Percentiles rank a stretch among this genome's conserved stretches.
Evolutionary conservation across 2,797 vertebrate species (phyloP).

Genomic region (Poeciliopsis turneri): DNA sequence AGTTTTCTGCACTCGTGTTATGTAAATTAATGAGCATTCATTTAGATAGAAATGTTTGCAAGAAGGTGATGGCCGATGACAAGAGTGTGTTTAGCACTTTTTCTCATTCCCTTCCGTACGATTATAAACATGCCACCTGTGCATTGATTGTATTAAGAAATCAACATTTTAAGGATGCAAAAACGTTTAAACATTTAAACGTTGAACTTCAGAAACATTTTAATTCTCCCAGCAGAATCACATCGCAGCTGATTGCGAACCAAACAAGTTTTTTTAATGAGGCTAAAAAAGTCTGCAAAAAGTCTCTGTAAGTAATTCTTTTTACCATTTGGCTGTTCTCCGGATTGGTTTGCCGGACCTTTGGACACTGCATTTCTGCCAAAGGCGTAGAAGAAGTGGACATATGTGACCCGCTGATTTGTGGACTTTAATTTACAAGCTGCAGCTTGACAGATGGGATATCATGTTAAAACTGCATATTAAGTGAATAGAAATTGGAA

Average conservation of each 20-base stretch:
- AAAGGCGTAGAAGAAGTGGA: slow-evolving; percentile 4
- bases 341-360: neutral
- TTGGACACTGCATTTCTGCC: neutral
- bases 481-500: slow-evolving; percentile 18
- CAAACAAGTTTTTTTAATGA: neutral
- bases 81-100: neutral
- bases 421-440: slow-evolving; percentile 9
- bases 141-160: neutral
- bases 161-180: neutral
- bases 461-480: slow-evolving; percentile 7
- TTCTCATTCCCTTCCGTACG: neutral
- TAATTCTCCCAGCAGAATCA: neutral
- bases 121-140: neutral
- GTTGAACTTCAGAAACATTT: neutral
- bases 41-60: slow-evolving; percentile 1
- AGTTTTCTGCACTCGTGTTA: neutral
- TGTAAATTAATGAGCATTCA: neutral
- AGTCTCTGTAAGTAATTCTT: neutral
- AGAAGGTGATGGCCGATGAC: neutral
- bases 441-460: slow-evolving; percentile 6
- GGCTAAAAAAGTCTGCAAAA: neutral
- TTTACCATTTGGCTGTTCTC: slow-evolving; percentile 1
- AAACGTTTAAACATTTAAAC: neutral
- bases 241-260: neutral
- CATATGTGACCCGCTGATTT: slow-evolving; percentile 17